Conservation (phyloP, 1,140 invertebrate species). For the Harlomillsia oculata region DNA sequence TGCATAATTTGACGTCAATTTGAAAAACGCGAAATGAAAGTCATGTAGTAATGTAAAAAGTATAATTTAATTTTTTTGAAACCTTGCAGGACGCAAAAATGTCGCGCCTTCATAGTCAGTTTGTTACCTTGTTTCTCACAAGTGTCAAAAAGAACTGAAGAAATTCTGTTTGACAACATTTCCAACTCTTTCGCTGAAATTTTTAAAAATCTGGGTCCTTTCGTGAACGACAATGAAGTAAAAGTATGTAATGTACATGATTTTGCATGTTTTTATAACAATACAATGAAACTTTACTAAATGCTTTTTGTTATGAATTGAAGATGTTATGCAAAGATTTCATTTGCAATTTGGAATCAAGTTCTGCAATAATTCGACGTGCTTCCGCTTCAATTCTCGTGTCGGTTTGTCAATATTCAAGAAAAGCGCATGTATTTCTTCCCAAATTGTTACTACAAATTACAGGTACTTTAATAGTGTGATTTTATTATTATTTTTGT, state of each 20-base stretch:
- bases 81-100: conserved; percentile 54
- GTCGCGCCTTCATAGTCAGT: conserved; percentile 63
- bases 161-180: conserved; percentile 61
- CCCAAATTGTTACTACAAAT: conserved; percentile 49
- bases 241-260: conserved; percentile 44
- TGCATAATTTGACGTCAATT: conserved; percentile 6
- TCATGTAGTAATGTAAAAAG: too few relatives aligned
- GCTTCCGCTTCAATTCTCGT: conserved; percentile 55
- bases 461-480: conserved; percentile 36
- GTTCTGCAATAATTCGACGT: conserved; percentile 51
- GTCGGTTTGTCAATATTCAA: conserved; percentile 52
- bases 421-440: conserved; percentile 53
- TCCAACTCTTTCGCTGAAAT: conserved; percentile 57
- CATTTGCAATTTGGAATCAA: conserved; percentile 53
- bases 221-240: conserved; percentile 63
- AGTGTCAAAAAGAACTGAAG: conserved; percentile 59
- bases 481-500: conserved; percentile 8
- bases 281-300: conserved; percentile 12
- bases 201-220: conserved; percentile 57
- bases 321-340: conserved; percentile 53
- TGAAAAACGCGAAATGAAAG: too few relatives aligned
- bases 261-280: not conserved
- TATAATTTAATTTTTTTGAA: too few relatives aligned
- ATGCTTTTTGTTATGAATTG: not conserved
- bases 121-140: conserved; percentile 57